phyloP scores from a whole-genome alignment of 1,140 invertebrate species.

The Steinernema khuongi region DNA sequence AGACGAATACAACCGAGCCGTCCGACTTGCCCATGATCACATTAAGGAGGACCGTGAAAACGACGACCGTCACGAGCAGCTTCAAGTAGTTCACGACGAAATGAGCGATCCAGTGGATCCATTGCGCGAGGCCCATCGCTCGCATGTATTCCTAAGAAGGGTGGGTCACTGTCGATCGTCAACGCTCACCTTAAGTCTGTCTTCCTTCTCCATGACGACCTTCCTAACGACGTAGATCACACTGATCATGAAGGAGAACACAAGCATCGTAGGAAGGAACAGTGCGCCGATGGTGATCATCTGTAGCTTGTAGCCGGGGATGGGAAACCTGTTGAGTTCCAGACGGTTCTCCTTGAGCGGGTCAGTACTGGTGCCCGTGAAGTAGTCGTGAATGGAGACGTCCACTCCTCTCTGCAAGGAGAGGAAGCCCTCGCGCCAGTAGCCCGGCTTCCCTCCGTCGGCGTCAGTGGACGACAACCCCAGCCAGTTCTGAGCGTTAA shows the following conservation, averaged over 20 bases:
- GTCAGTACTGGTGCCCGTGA: not conserved
- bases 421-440: constrained; percentile 20
- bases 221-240: constrained; percentile 51
- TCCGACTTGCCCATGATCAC: constrained; percentile 35
- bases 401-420: constrained; percentile 36
- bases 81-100: constrained; percentile 73
- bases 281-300: constrained; percentile 50
- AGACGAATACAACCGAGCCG: constrained; percentile 60
- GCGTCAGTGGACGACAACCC: not conserved
- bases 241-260: constrained; percentile 49
- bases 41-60: constrained; percentile 62
- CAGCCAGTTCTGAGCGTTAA: constrained; percentile 5
- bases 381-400: constrained; percentile 44
- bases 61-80: constrained; percentile 65
- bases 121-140: constrained; percentile 76
- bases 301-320: constrained; percentile 40
- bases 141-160: constrained; percentile 73
- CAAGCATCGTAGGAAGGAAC: constrained; percentile 45
- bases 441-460: constrained; percentile 17
- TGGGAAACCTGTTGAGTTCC: constrained; percentile 41
- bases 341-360: not conserved
- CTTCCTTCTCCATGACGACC: constrained; percentile 50
- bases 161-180: not conserved
- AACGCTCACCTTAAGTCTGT: constrained; percentile 35
- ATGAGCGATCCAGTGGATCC: constrained; percentile 78